phyloP scores from a whole-genome alignment of 2,113 vertebrate genomes.

The Microcebus tavaratra region DNA sequence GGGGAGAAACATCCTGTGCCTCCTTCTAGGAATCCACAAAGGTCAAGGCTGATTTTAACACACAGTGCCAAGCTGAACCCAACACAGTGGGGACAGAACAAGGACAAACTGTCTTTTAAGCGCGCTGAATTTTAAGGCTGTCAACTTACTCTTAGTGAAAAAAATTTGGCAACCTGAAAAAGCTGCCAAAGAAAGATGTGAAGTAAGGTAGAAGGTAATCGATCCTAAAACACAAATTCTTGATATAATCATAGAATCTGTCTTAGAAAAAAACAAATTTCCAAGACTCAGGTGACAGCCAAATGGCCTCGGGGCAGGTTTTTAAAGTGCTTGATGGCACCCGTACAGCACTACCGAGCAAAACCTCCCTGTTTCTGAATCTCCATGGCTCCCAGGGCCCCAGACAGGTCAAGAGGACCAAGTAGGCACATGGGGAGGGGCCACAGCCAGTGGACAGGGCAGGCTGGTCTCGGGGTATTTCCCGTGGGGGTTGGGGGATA shows the following conservation, averaged over 20 bases:
- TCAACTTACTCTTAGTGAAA: not conserved
- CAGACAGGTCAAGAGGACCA: not conserved
- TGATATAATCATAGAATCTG: not conserved
- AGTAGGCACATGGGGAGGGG: not conserved
- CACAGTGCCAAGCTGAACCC: not conserved
- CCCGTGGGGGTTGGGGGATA: accelerated
- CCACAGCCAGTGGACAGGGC: accelerated
- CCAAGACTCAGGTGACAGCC: not conserved
- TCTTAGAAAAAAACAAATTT: not conserved
- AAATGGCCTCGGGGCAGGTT: not conserved
- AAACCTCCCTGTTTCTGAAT: not conserved
- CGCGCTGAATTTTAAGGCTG: not conserved
- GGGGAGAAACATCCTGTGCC: not conserved
- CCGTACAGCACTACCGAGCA: not conserved
- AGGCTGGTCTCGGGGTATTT: not conserved
- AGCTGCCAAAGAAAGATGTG: not conserved
- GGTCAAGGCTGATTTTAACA: not conserved
- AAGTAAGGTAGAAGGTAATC: not conserved
- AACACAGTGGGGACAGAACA: not conserved
- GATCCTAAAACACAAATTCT: not conserved
- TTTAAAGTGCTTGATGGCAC: not conserved
- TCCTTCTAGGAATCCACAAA: not conserved
- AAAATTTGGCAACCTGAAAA: not conserved
- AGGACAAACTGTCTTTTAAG: not conserved
- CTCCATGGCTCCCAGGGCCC: too few relatives aligned